Percentiles rank a stretch among this genome's conserved stretches.
Conservation (phyloP, 1,140 invertebrate genomes). For the Pseudachorutes palmiensis region DNA sequence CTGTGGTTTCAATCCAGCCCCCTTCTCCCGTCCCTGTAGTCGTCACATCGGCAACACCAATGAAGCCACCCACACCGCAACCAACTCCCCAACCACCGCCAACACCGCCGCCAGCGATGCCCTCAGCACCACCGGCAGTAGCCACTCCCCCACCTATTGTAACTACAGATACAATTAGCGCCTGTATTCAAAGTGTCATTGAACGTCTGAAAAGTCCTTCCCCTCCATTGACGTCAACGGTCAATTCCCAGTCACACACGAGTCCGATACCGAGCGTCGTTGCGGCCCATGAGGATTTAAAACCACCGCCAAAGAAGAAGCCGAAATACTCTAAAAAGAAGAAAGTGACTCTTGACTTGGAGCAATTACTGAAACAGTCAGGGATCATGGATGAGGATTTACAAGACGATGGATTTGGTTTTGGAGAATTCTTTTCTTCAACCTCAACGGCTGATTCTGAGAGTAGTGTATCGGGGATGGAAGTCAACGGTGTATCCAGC, state of each 20-base stretch:
- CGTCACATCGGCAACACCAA: background rate
- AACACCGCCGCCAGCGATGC: constrained; percentile 5
- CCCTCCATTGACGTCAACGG: background rate
- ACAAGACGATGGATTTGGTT: constrained; percentile 29
- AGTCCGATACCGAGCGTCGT: background rate
- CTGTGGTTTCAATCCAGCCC: background rate
- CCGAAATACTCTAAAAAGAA: constrained; percentile 27
- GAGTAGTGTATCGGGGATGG: background rate
- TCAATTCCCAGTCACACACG: background rate
- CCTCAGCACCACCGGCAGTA: background rate
- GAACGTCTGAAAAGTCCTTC: background rate
- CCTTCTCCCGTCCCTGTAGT: constrained; percentile 1
- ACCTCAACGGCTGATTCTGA: background rate
- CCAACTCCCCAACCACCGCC: background rate
- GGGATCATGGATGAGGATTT: constrained; percentile 36
- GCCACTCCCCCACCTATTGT: background rate
- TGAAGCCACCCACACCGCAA: constrained; percentile 4
- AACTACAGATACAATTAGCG: background rate
- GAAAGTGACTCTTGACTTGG: constrained; percentile 32
- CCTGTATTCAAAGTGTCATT: constrained; percentile 6
- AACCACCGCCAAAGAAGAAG: constrained; percentile 29
- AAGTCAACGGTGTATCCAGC: background rate
- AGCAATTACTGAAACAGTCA: constrained; percentile 32
- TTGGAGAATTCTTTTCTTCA: constrained; percentile 9
- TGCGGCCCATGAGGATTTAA: background rate